Base-by-base conservation (phyloP, 2,888 invertebrate species). In the Rotaria macrura region DNA sequence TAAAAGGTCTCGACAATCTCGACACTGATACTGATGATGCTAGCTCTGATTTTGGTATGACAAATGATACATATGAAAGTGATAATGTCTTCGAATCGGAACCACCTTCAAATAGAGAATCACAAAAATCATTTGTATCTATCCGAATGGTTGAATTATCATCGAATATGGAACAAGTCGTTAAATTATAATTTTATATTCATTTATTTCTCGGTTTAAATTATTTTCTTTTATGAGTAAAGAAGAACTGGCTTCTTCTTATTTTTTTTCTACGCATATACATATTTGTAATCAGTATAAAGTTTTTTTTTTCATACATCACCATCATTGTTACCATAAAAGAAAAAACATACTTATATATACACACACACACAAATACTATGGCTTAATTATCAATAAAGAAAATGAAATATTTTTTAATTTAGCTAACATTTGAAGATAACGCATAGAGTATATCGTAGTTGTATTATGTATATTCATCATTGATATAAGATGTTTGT, bases 41-140 rank as follows among this genome's bases (percentile, higher is more conserved):
- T n/a, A n/a, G 43, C 14, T 79, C 79, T 4, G 79, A 79, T 14
- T 25, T 25, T 3, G 79, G 79, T 10, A 12, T 43, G 6, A 6
- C n/a, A 9, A 43, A 43, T 79, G 79, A 43, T 79, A 43, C 43
- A 43, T 79, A 79, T 79, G 79, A 79, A 43, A 79, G 79, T n/a
- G 79, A 79, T 79, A 65, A 34, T 20, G 79, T 79, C 2, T 79
- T 79, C n/a, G 79, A 79, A 43, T 79, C 79, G 2, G 79, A 79
- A n/a, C 43, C 79, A 43, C 38, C 43, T 4, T 79, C 79, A 1
- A 40, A 43, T 38, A 43, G 79, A 43, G 65, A 20, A 29, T 65
- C 65, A 65, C 65, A 65, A 7, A 65, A 65, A 65, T 65, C 65
- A 2, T 34, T 34, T 65, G n/a, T 65, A 20, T 65, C 65, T 7